A percentile compares a stretch with the other conserved stretches of the same genome.
These are phyloP conservation scores for Microtus richardsoni DNA, from an alignment of 2,113 vertebrate genomes.

Conservation along the genomic window DNA sequence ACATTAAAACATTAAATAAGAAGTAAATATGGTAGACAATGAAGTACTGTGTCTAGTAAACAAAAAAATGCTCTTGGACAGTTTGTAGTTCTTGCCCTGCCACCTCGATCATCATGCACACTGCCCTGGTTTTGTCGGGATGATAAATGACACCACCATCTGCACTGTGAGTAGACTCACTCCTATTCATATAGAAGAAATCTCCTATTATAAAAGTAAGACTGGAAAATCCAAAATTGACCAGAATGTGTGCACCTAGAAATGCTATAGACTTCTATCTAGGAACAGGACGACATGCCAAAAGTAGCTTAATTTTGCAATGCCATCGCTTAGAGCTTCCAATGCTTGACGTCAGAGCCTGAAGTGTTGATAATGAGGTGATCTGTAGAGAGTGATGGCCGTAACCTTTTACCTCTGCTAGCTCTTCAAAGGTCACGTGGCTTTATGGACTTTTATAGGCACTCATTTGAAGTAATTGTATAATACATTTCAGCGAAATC, in stretches of 20 bases:
- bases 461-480: conserved; percentile 74
- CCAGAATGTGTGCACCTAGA: conserved; percentile 64
- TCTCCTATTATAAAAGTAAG: conserved; percentile 64
- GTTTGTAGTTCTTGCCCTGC: conserved; percentile 46
- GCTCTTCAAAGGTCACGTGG: conserved; percentile 73
- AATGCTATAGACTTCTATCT: conserved; percentile 67
- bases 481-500: conserved; percentile 69
- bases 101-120: background rate
- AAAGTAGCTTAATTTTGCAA: conserved; percentile 77
- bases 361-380: conserved; percentile 67
- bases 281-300: conserved; percentile 57
- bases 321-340: conserved; percentile 77
- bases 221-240: conserved; percentile 46
- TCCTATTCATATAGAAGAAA: conserved; percentile 40
- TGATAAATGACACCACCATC: background rate
- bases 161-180: background rate
- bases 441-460: conserved; percentile 76
- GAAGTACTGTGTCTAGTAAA: background rate
- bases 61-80: background rate
- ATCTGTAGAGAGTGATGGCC: conserved; percentile 61
- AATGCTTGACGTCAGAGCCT: conserved; percentile 76
- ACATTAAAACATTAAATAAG: conserved; percentile 64
- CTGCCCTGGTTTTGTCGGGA: conserved; percentile 43
- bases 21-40: conserved; percentile 58
- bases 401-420: conserved; percentile 81